Evolutionary conservation across 1,140 invertebrate species (phyloP), one percentile per base, ranked within the genome.

Genomic region (Triops longicaudatus): DNA sequence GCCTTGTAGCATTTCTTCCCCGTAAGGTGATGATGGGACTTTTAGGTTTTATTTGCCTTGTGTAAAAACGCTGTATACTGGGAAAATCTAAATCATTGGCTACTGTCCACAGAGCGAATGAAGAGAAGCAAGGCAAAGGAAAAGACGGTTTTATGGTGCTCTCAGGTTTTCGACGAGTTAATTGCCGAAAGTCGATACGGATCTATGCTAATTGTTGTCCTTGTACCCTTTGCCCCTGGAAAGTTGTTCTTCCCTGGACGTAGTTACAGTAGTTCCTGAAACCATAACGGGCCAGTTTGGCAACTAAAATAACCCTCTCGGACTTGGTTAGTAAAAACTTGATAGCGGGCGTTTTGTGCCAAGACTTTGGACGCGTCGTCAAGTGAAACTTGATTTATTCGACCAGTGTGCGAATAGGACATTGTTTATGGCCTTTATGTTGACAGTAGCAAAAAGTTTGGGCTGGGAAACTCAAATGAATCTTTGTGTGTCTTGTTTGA

Each of bases 391-490:
- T 63, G 50, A 63, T 63, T 63, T 63, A 63, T 63, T 63, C 50
- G 50, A 22, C 50, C 50, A 63, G 50, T 63, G 31, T 37, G 31
- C 31, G 31, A 37, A 37, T 37, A 37, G 31, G 31, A 7, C 22
- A 22, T 10, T 63, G 50, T 63, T 63, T 63, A 63, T 63, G 50
- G 22, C 50, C 50, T 63, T 63, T 63, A 22, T n/a, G 17, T 63
- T 63, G 50, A 63, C 50, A 63, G 50, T 63, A 17, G 50, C 50
- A 63, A 63, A 63, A 63, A 63, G 50, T 63, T 63, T 63, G 50
- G 43, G 31, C 31, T 37, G 31, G 31, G 31, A 37, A 37, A 37
- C 31, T 37, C 31, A 37, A 37, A 37, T 37, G 31, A 37, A 37
- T 2, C 50, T 63, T 63, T 17, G 50, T 63, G 22, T 17, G 50